phyloP scores from a whole-genome alignment of 2,797 vertebrate species.

The Craterocephalus amniculus region DNA sequence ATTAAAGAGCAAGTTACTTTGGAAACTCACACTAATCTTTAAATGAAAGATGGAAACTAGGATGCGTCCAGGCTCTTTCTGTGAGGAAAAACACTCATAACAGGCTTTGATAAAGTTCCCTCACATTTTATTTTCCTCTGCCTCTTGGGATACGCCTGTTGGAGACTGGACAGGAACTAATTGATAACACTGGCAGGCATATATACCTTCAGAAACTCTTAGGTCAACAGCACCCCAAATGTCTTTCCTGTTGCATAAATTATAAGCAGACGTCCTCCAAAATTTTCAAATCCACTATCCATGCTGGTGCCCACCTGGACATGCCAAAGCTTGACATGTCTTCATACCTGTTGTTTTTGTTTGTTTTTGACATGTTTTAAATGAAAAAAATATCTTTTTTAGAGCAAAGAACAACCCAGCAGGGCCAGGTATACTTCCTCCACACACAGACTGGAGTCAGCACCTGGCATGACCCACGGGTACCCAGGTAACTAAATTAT shows the following conservation, averaged over 20 bases:
- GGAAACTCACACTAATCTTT: slow-evolving; percentile 26
- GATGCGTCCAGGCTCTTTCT: slow-evolving; percentile 28
- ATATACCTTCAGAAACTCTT: slow-evolving; percentile 48
- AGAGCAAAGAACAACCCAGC: slow-evolving; percentile 97
- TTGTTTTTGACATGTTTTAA: not conserved
- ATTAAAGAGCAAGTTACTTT: slow-evolving; percentile 23
- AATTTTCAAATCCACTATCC: slow-evolving; percentile 36
- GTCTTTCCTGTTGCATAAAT: slow-evolving; percentile 60
- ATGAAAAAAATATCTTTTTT: slow-evolving; percentile 53
- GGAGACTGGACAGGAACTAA: slow-evolving; percentile 54
- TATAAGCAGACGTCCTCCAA: slow-evolving; percentile 54
- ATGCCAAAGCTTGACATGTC: too few relatives aligned
- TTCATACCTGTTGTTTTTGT: not conserved
- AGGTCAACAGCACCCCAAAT: slow-evolving; percentile 47
- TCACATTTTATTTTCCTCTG: slow-evolving; percentile 38
- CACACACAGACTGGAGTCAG: slow-evolving; percentile 97
- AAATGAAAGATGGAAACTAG: slow-evolving; percentile 29
- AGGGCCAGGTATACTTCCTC: slow-evolving; percentile 96
- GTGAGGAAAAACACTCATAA: slow-evolving; percentile 50
- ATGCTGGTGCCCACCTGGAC: slow-evolving; percentile 31
- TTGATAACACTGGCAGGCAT: slow-evolving; percentile 57
- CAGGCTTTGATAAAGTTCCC: slow-evolving; percentile 52
- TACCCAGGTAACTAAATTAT: slow-evolving; percentile 85
- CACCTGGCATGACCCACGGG: slow-evolving; percentile 96
- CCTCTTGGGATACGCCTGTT: slow-evolving; percentile 26